Evolutionary conservation across 1,140 invertebrate species (phyloP).

Genomic region (Holotrichia oblita): DNA sequence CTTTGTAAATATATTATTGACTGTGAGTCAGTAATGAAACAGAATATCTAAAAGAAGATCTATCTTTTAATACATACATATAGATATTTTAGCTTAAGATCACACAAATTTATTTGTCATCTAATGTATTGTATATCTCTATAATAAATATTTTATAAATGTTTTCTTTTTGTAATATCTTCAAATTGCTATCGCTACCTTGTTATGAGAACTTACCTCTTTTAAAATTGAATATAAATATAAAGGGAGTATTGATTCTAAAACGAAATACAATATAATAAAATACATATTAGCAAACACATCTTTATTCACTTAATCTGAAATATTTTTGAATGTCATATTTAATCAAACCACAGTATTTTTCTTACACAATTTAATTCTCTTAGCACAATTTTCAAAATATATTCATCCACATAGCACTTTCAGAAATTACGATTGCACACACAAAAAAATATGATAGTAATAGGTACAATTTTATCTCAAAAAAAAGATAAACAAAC

Average conservation of each 20-base stretch:
- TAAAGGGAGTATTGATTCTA: too few species aligned
- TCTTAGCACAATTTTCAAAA: not conserved
- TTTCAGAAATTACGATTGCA: not conserved
- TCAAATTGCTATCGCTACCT: too few species aligned
- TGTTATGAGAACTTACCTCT: too few species aligned
- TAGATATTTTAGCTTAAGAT: constrained; percentile 15
- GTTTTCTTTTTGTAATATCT: not conserved
- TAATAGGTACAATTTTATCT: not conserved
- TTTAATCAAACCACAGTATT: constrained; percentile 6
- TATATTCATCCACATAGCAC: not conserved
- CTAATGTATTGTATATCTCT: not conserved
- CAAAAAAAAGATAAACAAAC: not conserved
- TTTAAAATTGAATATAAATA: too few species aligned
- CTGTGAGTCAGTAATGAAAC: not conserved
- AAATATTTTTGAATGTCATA: not conserved
- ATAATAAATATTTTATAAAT: constrained; percentile 35
- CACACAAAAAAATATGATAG: too few species aligned
- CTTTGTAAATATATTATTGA: not conserved
- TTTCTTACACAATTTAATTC: not conserved
- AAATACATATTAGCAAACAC: constrained; percentile 9
- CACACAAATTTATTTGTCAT: constrained; percentile 10
- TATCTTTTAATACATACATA: constrained; percentile 21
- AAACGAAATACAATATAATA: too few species aligned
- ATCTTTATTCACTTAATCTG: constrained; percentile 3
- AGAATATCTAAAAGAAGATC: constrained; percentile 8